Evolutionary conservation across 2,888 invertebrate genomes (phyloP).

Genomic region (Dendrolimus houi): DNA sequence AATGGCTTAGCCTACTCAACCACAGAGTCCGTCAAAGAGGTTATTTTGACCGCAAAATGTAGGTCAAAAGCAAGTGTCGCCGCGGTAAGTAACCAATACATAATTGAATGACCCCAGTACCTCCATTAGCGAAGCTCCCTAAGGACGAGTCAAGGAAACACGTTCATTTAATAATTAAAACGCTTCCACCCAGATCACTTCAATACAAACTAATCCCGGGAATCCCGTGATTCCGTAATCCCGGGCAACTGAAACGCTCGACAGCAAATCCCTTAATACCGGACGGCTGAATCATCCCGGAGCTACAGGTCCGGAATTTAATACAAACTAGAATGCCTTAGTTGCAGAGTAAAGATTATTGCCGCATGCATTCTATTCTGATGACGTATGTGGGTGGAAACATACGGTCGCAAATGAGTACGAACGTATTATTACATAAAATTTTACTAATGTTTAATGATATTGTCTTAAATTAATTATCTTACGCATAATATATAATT

Average conservation of each 20-base stretch:
- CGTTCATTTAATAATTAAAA: not conserved
- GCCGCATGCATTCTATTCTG: conserved; percentile 5
- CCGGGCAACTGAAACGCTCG: not conserved
- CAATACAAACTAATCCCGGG: not conserved
- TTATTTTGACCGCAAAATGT: no score
- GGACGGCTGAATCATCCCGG: conserved; percentile 1
- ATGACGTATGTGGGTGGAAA: not conserved
- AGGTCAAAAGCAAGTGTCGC: no score
- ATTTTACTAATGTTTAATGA: no score
- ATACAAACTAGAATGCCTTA: conserved; percentile 1
- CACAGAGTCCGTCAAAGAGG: no score
- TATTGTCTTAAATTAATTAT: no score
- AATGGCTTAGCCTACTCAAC: no score
- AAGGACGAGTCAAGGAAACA: not conserved
- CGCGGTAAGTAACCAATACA: not conserved
- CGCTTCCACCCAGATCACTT: not conserved
- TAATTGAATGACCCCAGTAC: not conserved
- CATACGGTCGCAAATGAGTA: not conserved
- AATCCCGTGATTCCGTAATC: not conserved
- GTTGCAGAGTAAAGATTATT: conserved; percentile 3
- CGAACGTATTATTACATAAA: no score
- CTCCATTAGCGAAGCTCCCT: not conserved
- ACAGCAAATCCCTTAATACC: not conserved
- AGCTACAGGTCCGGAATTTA: conserved; percentile 6
- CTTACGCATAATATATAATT: no score